phyloP scores from a whole-genome alignment of 2,888 invertebrate species.

The Conomelus anceps region DNA sequence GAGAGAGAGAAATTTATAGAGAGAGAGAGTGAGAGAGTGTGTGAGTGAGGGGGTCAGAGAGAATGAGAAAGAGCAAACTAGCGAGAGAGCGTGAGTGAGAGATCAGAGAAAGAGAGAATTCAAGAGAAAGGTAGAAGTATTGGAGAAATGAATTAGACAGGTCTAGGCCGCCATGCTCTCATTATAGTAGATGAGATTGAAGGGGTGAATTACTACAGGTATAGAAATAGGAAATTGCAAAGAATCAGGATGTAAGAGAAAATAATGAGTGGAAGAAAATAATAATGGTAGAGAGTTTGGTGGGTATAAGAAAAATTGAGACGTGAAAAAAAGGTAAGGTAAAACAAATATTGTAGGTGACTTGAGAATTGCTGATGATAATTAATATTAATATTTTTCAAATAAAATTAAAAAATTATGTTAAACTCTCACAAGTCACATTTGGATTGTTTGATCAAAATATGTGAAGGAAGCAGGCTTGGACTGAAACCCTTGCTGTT shows the following conservation, averaged over 20 bases:
- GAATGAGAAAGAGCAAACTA: conserved; percentile 32
- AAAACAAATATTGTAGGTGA: too few relatives aligned
- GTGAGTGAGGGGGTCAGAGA: conserved; percentile 32
- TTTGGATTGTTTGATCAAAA: too few relatives aligned
- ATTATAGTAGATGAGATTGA: background rate
- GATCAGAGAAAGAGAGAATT: background rate
- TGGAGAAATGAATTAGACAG: background rate
- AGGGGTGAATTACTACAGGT: background rate
- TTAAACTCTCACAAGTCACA: too few relatives aligned
- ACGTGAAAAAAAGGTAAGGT: too few relatives aligned
- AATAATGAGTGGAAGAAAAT: background rate
- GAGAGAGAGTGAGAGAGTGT: conserved; percentile 12
- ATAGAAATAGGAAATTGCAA: background rate
- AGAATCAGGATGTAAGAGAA: background rate
- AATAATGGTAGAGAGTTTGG: background rate
- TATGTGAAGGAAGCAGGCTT: too few relatives aligned
- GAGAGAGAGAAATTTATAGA: conserved; percentile 11
- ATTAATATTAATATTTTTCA: too few relatives aligned
- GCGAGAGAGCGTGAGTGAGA: too few relatives aligned
- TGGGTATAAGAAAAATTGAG: background rate
- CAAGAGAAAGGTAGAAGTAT: too few relatives aligned
- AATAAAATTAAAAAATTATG: too few relatives aligned
- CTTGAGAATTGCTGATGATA: too few relatives aligned
- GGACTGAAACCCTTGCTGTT: too few relatives aligned
- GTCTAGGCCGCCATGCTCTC: background rate